Base-by-base conservation (phyloP, 2,888 invertebrate species). In the Melinaea marsaeus region DNA sequence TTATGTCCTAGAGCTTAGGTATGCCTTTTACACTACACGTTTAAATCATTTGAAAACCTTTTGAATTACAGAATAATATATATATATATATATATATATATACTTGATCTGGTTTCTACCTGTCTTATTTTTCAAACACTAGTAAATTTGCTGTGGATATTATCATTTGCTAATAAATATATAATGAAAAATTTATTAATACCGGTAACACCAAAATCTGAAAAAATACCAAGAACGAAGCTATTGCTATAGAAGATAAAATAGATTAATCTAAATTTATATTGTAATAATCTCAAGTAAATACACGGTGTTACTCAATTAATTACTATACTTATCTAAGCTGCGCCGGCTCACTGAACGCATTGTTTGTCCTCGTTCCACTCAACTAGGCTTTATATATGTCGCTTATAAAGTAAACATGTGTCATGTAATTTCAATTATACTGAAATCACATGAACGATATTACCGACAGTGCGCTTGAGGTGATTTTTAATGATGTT, bases 351-450 rank as follows among this genome's bases (percentile, higher is more conserved):
- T 55, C 47, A 55, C 57, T 64, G 58, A 64, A 58, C 60, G 57
- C 57, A 58, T 64, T 64, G 62, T 62, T 62, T 62, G 61, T 58
- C 51, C 47, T 47, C 57, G 54, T 62, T 60, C 62, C 60, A 62
- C 62, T 60, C 65, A 60, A 59, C 63, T 63, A 59, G 47, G 63
- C 63, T 63, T 59, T 55, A 56, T 58, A 59, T 51, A 51, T 51
- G 32, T n/a, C 22, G 32, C 51, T 51, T 51, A 51, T 51, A 13
- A 51, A 51, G 7, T 51, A 56, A 45, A 56, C 46, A 56, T 22
- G 59, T 57, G 59, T 57, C 46, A 61, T 57, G 55, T 59, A 57
- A 47, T 35, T 57, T 57, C 54, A 62, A 57, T 47, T 37, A 55
- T 56, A 47, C 35, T 51, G 11, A 57, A 60, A 34, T 61, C 47